phyloP scores from a whole-genome alignment of 2,888 invertebrate species.

The Macrosiphum euphorbiae region DNA sequence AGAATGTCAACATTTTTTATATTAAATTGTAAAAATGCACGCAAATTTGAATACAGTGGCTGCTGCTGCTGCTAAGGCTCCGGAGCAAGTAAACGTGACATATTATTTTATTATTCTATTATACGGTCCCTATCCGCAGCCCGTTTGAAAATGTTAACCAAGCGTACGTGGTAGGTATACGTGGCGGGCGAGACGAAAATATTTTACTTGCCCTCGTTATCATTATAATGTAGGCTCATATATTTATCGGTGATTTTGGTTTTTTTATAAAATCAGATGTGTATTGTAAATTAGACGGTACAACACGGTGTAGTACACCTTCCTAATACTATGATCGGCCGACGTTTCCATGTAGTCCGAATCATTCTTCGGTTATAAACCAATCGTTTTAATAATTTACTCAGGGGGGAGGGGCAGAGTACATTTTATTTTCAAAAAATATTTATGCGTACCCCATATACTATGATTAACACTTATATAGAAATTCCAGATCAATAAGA shows the following conservation, averaged over 20 bases:
- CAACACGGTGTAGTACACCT: background rate
- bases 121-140: background rate
- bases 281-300: background rate
- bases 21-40: conserved; percentile 23
- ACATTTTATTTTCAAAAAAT: too few relatives aligned
- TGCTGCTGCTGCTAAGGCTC: background rate
- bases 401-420: too few relatives aligned
- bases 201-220: background rate
- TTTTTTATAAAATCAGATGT: background rate
- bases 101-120: background rate
- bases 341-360: background rate
- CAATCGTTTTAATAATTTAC: too few relatives aligned
- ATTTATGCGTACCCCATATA: too few relatives aligned
- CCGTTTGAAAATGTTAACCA: background rate
- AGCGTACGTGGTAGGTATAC: background rate
- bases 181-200: background rate
- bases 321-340: background rate
- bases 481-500: too few relatives aligned
- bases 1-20: background rate
- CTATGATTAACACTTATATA: too few relatives aligned
- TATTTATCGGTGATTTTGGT: too few relatives aligned
- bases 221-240: too few relatives aligned
- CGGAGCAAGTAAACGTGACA: background rate
- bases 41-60: background rate
- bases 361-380: background rate